Evolutionary conservation across 2,888 invertebrate genomes (phyloP).

Genomic region (Cantharis rufa): DNA sequence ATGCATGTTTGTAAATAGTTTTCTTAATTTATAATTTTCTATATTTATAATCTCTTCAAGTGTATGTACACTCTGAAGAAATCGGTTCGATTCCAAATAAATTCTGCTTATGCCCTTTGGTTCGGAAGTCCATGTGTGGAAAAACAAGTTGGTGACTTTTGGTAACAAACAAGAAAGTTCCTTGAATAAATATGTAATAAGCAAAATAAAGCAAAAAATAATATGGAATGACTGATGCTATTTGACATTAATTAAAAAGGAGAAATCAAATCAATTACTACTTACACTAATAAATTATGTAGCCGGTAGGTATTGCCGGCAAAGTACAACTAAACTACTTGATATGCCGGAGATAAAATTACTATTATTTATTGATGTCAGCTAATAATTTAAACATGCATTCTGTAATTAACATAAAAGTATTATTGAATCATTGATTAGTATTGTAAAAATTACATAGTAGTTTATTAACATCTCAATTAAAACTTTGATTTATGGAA

Average conservation of each 20-base stretch:
- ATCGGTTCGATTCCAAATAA: too few species aligned
- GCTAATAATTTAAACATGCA: not conserved
- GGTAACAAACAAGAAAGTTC: too few species aligned
- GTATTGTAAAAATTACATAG: not conserved
- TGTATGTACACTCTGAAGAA: too few species aligned
- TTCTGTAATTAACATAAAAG: not conserved
- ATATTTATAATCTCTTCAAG: too few species aligned
- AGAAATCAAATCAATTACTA: not conserved
- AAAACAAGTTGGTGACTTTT: too few species aligned
- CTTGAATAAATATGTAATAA: too few species aligned
- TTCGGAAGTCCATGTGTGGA: too few species aligned
- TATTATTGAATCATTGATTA: not conserved
- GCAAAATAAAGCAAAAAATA: too few species aligned
- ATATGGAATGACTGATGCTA: not conserved
- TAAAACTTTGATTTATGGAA: not conserved
- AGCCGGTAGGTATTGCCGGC: not conserved
- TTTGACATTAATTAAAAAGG: not conserved
- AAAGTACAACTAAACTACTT: not conserved
- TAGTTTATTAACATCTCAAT: not conserved
- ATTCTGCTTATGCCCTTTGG: too few species aligned
- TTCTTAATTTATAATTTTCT: not conserved
- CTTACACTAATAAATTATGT: not conserved
- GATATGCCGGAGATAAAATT: not conserved
- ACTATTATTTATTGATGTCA: not conserved
- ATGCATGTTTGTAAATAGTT: not conserved